A percentile compares a stretch with the other conserved stretches of the same genome.
These are phyloP conservation scores for Otocyon megalotis DNA, from an alignment of 2,113 vertebrate species.

Conservation along the genomic window DNA sequence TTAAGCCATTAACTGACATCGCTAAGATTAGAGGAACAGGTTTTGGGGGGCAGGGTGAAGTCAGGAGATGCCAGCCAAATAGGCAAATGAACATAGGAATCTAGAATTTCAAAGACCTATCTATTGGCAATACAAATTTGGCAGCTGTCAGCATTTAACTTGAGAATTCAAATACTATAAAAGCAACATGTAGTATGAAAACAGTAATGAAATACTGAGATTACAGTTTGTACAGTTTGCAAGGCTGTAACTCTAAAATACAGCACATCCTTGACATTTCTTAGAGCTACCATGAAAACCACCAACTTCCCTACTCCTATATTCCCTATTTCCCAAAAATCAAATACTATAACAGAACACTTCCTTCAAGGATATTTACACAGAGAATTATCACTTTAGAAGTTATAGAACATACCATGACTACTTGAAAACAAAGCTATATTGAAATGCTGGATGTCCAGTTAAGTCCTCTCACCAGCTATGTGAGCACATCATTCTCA, in stretches of 20 bases:
- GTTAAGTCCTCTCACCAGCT: constrained; percentile 15
- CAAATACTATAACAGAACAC: not conserved
- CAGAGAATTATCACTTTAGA: not conserved
- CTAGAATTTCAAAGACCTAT: not conserved
- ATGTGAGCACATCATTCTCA: not conserved
- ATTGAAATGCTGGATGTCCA: constrained; percentile 6
- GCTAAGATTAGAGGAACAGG: not conserved
- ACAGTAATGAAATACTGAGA: not conserved
- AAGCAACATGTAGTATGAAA: not conserved
- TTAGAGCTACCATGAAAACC: not conserved
- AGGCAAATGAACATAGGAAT: not conserved
- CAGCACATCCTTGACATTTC: not conserved
- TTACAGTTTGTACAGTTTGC: not conserved
- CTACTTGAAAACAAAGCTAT: constrained; percentile 38
- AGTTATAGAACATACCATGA: not conserved
- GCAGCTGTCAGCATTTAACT: not conserved
- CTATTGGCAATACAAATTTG: not conserved
- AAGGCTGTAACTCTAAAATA: not conserved
- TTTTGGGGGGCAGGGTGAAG: not conserved
- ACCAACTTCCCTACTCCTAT: not conserved
- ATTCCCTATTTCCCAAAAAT: not conserved
- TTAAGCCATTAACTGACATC: not conserved
- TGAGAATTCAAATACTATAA: not conserved
- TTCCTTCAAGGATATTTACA: not conserved
- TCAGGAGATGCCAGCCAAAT: not conserved